A percentile compares a stretch with the other conserved stretches of the same genome.
phyloP scores from a whole-genome alignment of 2,888 invertebrate genomes.

The Holacanthella duospinosa region DNA sequence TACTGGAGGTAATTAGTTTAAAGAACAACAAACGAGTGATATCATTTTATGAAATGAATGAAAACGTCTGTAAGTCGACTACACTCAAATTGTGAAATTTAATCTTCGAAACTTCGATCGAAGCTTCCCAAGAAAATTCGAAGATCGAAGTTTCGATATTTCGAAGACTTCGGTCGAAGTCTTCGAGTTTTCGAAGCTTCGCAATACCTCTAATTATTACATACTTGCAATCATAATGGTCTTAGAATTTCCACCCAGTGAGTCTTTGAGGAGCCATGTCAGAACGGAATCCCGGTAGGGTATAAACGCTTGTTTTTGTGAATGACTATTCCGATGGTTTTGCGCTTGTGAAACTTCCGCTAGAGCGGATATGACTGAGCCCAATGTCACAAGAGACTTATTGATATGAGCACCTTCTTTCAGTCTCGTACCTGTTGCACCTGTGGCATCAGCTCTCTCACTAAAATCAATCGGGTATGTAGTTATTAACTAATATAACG shows the following conservation, averaged over 20 bases:
- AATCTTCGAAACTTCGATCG: too few species aligned
- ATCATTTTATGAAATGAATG: too few species aligned
- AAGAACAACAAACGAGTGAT: too few species aligned
- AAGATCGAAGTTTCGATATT: too few species aligned
- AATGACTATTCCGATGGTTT: background rate
- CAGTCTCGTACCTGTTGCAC: conserved; percentile 78
- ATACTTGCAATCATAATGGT: conserved; percentile 76
- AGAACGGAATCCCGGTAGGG: conserved; percentile 80
- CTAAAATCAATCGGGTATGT: conserved; percentile 50
- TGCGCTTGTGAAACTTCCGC: conserved; percentile 44
- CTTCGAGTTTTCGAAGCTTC: too few species aligned
- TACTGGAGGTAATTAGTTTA: too few species aligned
- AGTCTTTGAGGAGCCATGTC: conserved; percentile 79
- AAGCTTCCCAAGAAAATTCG: too few species aligned
- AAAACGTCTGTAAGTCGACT: too few species aligned
- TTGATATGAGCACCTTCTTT: conserved; percentile 82
- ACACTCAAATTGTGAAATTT: too few species aligned
- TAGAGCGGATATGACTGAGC: conserved; percentile 74
- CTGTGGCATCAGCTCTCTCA: conserved; percentile 77
- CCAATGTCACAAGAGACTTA: conserved; percentile 76
- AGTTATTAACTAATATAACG: too few species aligned
- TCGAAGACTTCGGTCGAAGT: too few species aligned
- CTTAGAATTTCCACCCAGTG: conserved; percentile 78
- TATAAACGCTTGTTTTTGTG: conserved; percentile 51
- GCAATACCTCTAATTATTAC: too few species aligned